Evolutionary conservation across 2,113 vertebrate genomes (phyloP), one percentile per base, ranked within the genome.

Genomic region (Lasiurus cinereus): DNA sequence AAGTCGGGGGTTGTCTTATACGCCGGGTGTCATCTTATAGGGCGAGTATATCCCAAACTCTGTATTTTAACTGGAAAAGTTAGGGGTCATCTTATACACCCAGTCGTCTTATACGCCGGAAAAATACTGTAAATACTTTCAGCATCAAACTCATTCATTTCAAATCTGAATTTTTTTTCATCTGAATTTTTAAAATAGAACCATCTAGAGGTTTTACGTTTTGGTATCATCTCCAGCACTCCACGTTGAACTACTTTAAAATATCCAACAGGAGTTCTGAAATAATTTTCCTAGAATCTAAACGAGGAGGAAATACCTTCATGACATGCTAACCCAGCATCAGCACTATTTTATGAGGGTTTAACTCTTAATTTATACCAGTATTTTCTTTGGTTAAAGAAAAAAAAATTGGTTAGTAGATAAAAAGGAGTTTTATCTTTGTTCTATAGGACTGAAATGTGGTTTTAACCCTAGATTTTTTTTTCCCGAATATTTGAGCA

Each of bases 271-370:
- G 8, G 50, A 36, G 21, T 46, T 88, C 62, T 73, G 39, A 78
- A 80, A 59, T 77, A n/a, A 87, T 29, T 73, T 91, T 22, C 19
- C 83, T 48, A n/a, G 48, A 80, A 48, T 56, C 85, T 92, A 24
- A 67, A 33, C 24, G 36, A 56, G 36, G 48, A 70, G 59, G 66
- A 79, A 84, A 62, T 43, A 46, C 39, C 19, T 14, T 4, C 10
- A 1, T 24, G 29, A 79, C 29, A 13, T 24, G 1, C 29, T 24
- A 1, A n/a, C 4, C 18, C 24, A 31, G 43, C 27, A 56, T 10
- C 54, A 62, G 69, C 48, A 33, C 27, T 52, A 8, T 15, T 39
- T 15, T 39, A 78, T 52, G 67, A 64, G 9, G 64, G 67, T 50
- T 88, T 72, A 67, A 54, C 90, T 78, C 33, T 16, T 16, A 93